A percentile compares a stretch with the other conserved stretches of the same genome.
These are phyloP conservation scores for Cercocebus atys DNA, from an alignment of 2,113 vertebrate genomes.

Conservation along the genomic window DNA sequence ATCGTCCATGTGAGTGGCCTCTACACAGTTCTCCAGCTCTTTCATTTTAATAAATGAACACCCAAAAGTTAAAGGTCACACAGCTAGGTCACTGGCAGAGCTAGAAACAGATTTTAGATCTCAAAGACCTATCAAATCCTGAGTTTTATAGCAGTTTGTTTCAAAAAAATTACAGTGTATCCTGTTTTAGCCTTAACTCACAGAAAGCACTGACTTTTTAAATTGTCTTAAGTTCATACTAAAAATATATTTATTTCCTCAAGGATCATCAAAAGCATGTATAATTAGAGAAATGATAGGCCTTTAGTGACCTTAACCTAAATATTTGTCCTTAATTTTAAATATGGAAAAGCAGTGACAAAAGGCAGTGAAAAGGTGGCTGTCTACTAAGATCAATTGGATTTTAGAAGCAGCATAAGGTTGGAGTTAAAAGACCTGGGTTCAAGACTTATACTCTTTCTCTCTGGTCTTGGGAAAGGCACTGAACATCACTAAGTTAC, in stretches of 20 bases:
- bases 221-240: neutral
- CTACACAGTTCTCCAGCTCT: neutral
- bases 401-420: neutral
- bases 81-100: neutral
- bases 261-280: neutral
- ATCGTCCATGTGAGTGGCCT: neutral
- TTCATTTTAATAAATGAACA: neutral
- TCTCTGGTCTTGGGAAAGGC: neutral
- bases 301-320: neutral
- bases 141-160: neutral
- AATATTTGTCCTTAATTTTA: neutral
- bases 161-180: neutral
- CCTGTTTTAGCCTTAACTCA: neutral
- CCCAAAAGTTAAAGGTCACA: neutral
- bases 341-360: neutral
- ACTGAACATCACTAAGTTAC: neutral
- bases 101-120: neutral
- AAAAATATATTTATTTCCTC: slow-evolving; percentile 16
- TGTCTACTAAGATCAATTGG: neutral
- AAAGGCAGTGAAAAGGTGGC: neutral
- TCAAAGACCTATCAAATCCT: neutral
- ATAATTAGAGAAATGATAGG: neutral
- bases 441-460: neutral
- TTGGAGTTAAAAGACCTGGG: neutral
- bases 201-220: neutral